Conservation (phyloP, 2,113 vertebrate genomes). For the Hydrochoerus hydrochaeris region DNA sequence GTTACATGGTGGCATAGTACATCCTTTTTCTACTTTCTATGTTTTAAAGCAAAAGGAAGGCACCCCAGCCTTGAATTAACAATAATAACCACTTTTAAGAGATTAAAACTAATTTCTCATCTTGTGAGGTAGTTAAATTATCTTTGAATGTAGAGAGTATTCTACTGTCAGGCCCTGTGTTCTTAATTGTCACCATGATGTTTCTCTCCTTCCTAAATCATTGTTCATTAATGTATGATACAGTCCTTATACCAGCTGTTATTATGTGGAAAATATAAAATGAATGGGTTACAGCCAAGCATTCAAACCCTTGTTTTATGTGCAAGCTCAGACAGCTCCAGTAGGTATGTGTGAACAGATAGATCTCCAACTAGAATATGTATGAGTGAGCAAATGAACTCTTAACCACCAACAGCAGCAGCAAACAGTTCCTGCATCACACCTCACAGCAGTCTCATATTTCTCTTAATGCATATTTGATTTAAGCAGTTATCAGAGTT, state of each 20-base stretch:
- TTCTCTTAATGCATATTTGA: slow-evolving; percentile 52
- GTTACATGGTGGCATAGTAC: neutral
- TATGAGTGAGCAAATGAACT: neutral
- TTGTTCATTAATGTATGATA: slow-evolving; percentile 78
- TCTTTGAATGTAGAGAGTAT: slow-evolving; percentile 60
- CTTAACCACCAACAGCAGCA: neutral
- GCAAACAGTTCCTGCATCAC: neutral
- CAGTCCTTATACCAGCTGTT: slow-evolving; percentile 78
- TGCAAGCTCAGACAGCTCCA: neutral
- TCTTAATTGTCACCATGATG: slow-evolving; percentile 79
- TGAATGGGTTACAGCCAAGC: neutral
- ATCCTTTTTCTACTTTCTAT: neutral
- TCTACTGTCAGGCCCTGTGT: neutral
- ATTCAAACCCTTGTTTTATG: neutral
- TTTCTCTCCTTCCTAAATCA: slow-evolving; percentile 71
- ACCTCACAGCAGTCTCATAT: neutral
- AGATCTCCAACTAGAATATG: neutral
- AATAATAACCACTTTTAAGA: slow-evolving; percentile 59
- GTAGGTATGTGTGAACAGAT: neutral
- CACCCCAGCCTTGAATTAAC: slow-evolving; percentile 38
- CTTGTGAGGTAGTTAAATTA: slow-evolving; percentile 68
- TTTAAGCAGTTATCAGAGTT: slow-evolving; percentile 53
- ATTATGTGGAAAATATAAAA: neutral
- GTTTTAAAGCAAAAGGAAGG: neutral
- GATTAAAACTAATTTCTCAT: slow-evolving; percentile 71